Conservation (phyloP, 2,888 invertebrate species). For the Coleophora flavipennella region DNA sequence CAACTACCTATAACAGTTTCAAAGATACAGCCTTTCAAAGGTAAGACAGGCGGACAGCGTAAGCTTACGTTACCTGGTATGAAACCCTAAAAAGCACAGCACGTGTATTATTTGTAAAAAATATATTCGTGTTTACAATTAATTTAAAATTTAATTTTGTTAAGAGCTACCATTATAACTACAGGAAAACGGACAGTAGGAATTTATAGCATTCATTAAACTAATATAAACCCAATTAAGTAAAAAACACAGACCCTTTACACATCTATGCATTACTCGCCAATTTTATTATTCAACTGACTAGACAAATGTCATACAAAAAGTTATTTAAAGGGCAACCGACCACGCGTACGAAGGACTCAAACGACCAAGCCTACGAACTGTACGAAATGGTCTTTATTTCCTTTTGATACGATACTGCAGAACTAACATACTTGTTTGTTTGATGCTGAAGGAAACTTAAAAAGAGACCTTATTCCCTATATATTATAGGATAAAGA, state of each 20-base stretch:
- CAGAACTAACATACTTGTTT: too few species aligned
- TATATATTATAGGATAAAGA: too few species aligned
- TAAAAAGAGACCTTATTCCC: too few species aligned
- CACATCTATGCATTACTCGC: neutral
- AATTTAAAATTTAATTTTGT: neutral
- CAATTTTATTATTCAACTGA: conserved; percentile 2
- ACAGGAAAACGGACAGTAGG: neutral
- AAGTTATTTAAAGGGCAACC: conserved; percentile 12
- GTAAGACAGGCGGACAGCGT: too few species aligned
- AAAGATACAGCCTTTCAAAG: too few species aligned
- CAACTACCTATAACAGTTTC: too few species aligned
- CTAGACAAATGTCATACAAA: conserved; percentile 10
- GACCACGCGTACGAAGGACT: conserved; percentile 17
- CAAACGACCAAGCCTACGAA: conserved; percentile 10
- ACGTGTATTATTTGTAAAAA: neutral
- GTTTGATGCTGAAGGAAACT: too few species aligned
- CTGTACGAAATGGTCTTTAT: too few species aligned
- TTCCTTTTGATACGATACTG: too few species aligned
- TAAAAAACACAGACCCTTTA: neutral
- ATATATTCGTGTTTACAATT: neutral
- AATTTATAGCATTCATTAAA: too few species aligned
- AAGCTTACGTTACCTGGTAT: too few species aligned
- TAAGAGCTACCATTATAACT: neutral
- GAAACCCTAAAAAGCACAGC: too few species aligned
- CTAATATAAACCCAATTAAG: neutral